phyloP scores from a whole-genome alignment of 92 coral and sea anemone genomes.

The Epizoanthus stellaris region DNA sequence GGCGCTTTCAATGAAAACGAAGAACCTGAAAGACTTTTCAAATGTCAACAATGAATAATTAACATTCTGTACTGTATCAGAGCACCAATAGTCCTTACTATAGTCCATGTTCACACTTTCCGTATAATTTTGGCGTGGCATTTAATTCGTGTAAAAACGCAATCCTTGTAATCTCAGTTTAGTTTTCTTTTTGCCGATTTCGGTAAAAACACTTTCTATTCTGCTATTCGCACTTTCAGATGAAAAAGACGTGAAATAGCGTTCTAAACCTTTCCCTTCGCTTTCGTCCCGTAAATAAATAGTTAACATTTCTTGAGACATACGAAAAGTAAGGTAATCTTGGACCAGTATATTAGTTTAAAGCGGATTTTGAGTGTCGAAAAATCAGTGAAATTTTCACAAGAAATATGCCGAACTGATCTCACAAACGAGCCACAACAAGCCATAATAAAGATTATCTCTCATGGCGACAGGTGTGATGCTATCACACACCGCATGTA shows the following conservation, averaged over 20 bases:
- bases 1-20: constrained; percentile 49
- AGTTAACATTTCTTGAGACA: background rate
- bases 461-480: constrained; percentile 48
- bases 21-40: constrained; percentile 51
- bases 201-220: background rate
- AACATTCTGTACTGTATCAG: constrained; percentile 59
- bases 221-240: background rate
- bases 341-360: background rate
- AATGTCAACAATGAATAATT: constrained; percentile 77
- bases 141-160: background rate
- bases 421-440: constrained; percentile 6
- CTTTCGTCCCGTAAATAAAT: background rate
- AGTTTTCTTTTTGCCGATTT: background rate
- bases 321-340: background rate
- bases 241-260: background rate
- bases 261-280: background rate
- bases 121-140: too few species aligned
- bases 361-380: background rate
- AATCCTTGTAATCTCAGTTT: background rate
- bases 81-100: constrained; percentile 1
- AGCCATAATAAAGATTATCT: constrained; percentile 22
- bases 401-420: background rate
- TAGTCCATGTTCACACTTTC: background rate
- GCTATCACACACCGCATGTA: constrained; percentile 24
- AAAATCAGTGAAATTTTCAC: background rate